phyloP scores from a whole-genome alignment of 2,888 invertebrate genomes.

The Caenorhabditis uteleia region DNA sequence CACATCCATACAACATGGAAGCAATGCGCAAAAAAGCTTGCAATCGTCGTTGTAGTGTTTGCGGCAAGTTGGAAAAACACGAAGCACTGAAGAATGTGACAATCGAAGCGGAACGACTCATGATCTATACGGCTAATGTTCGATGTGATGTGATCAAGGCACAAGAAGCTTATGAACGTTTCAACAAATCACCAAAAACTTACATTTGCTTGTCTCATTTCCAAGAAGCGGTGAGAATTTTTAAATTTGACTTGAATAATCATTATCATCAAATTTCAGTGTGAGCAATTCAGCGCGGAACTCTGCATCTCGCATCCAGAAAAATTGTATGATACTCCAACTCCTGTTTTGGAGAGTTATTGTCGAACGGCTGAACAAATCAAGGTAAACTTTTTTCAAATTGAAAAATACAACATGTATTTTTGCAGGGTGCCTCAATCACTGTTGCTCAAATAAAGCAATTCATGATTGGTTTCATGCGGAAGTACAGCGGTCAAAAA shows the following conservation, averaged over 20 bases:
- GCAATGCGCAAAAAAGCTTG: slow-evolving; percentile 4
- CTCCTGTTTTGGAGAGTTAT: too few species aligned
- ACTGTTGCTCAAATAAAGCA: too few species aligned
- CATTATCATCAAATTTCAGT: not conserved
- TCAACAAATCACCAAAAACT: not conserved
- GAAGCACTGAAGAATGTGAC: slow-evolving; percentile 10
- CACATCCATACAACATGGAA: too few species aligned
- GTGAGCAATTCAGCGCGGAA: not conserved
- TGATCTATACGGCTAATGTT: slow-evolving; percentile 13
- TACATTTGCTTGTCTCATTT: slow-evolving; percentile 17
- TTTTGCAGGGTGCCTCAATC: too few species aligned
- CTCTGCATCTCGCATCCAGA: too few species aligned
- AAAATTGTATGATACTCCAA: too few species aligned
- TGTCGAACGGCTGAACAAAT: too few species aligned
- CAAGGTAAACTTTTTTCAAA: too few species aligned
- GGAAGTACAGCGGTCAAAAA: too few species aligned
- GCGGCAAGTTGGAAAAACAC: slow-evolving; percentile 4
- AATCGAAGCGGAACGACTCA: slow-evolving; percentile 12
- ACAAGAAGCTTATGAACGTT: not conserved
- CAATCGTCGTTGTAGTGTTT: slow-evolving; percentile 18
- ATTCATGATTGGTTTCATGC: too few species aligned
- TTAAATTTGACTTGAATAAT: not conserved
- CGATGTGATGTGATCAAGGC: slow-evolving; percentile 1
- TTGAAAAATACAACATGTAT: too few species aligned
- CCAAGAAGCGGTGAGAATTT: slow-evolving; percentile 5